Conservation (phyloP, 2,797 vertebrate species). For the Channa striata region DNA sequence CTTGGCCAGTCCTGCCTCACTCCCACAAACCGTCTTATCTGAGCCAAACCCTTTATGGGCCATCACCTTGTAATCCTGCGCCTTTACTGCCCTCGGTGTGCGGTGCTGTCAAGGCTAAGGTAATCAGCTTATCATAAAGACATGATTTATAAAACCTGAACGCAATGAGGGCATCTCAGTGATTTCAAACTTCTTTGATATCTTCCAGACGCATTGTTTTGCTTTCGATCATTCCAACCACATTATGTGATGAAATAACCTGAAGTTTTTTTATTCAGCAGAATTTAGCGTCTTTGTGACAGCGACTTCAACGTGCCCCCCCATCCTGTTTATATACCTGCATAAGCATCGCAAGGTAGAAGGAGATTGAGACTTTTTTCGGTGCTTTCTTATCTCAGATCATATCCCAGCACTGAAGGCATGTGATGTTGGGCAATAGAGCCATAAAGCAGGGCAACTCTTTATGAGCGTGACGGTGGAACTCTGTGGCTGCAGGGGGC, state of each 20-base stretch:
- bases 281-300: constrained; percentile 6
- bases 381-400: constrained; percentile 81
- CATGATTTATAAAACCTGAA: constrained; percentile 85
- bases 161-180: constrained; percentile 72
- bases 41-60: constrained; percentile 84
- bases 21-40: constrained; percentile 76
- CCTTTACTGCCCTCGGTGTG: constrained; percentile 84
- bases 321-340: constrained; percentile 7
- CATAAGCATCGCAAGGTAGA: constrained; percentile 27
- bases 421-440: constrained; percentile 86
- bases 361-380: constrained; percentile 54
- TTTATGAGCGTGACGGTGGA: constrained; percentile 80
- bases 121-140: constrained; percentile 87
- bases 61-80: constrained; percentile 80
- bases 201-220: constrained; percentile 17
- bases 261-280: neutral
- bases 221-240: neutral
- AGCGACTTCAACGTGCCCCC: neutral
- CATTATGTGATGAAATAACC: neutral
- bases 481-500: constrained; percentile 52
- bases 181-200: constrained; percentile 62
- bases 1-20: constrained; percentile 26
- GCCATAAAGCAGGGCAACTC: constrained; percentile 79
- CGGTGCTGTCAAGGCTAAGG: constrained; percentile 90
- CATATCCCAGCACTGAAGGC: constrained; percentile 82